phyloP scores from a whole-genome alignment of 2,797 vertebrate species.

The Neomorphus geoffroyi region DNA sequence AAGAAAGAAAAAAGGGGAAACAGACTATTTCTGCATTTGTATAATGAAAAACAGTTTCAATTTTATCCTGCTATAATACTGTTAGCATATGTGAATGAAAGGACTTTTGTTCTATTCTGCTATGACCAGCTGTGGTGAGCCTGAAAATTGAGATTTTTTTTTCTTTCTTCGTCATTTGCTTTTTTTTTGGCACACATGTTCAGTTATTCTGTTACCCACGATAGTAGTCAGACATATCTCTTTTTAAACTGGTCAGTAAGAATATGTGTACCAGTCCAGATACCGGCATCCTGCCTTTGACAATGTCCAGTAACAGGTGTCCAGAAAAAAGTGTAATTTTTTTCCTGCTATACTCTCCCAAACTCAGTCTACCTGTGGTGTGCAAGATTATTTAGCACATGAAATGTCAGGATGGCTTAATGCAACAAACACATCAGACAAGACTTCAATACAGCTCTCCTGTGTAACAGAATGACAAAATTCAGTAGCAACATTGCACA shows the following conservation, averaged over 20 bases:
- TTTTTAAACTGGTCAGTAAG: background rate
- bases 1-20: background rate
- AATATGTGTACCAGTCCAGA: background rate
- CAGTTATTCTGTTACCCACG: background rate
- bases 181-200: background rate
- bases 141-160: background rate
- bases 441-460: background rate
- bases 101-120: background rate
- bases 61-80: background rate
- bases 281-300: background rate
- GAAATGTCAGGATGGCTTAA: background rate
- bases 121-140: background rate
- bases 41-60: background rate
- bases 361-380: background rate
- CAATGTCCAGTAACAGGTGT: background rate
- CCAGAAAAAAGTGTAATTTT: background rate
- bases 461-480: background rate
- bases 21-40: background rate
- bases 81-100: background rate
- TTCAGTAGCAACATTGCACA: background rate
- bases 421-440: background rate
- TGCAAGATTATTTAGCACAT: background rate
- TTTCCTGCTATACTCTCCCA: rapidly evolving
- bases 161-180: background rate
- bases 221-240: rapidly evolving